Conservation (phyloP, 2,888 invertebrate genomes). For the Lithophane leautieri region DNA sequence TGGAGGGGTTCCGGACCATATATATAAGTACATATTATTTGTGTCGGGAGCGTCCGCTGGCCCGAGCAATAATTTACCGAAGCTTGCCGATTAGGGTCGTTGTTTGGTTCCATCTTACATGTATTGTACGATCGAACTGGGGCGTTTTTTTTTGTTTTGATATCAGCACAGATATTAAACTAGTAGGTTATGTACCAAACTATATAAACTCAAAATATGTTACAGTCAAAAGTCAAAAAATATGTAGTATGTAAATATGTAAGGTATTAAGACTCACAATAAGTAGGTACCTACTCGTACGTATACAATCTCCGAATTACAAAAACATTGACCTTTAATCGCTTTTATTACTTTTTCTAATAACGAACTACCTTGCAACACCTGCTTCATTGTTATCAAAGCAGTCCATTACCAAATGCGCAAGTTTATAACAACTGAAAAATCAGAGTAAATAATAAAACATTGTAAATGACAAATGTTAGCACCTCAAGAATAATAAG, state of each 20-base stretch:
- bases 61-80: conserved; percentile 38
- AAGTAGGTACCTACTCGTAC: not conserved
- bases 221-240: not conserved
- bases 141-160: conserved; percentile 12
- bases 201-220: not conserved
- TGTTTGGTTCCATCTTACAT: conserved; percentile 12
- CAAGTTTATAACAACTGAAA: too few species aligned
- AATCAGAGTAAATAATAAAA: not conserved
- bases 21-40: conserved; percentile 27
- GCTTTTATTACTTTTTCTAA: too few species aligned
- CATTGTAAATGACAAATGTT: not conserved
- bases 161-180: not conserved
- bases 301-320: not conserved
- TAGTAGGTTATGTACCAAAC: not conserved
- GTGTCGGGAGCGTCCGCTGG: conserved; percentile 19
- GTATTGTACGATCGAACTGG: conserved; percentile 10
- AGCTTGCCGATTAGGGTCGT: conserved; percentile 28
- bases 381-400: not conserved
- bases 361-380: not conserved
- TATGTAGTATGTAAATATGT: too few species aligned
- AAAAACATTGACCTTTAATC: not conserved
- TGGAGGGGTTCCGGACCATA: conserved; percentile 10
- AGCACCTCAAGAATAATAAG: conserved; percentile 8
- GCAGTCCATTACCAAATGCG: not conserved
- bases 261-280: not conserved